A percentile compares a stretch with the other conserved stretches of the same genome.
Evolutionary conservation across 1,140 invertebrate genomes (phyloP).

Genomic region (Leguminivora glycinivorella): DNA sequence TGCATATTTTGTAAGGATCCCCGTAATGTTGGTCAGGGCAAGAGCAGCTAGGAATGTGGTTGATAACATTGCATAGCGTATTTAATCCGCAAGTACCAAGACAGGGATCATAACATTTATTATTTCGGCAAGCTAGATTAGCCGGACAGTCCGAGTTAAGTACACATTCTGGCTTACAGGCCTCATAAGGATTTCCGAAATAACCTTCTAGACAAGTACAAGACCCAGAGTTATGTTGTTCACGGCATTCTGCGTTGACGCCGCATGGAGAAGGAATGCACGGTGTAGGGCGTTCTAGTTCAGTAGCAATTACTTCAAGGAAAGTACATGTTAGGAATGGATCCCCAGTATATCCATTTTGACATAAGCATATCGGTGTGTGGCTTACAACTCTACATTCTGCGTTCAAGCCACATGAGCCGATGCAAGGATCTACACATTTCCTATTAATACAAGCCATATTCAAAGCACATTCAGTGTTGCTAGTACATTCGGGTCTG

Average conservation of each 20-base stretch:
- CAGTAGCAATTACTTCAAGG: slow-evolving; percentile 63
- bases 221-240: slow-evolving; percentile 81
- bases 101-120: slow-evolving; percentile 82
- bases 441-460: slow-evolving; percentile 84
- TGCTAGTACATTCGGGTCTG: slow-evolving; percentile 84
- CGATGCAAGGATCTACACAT: slow-evolving; percentile 85
- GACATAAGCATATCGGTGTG: slow-evolving; percentile 82
- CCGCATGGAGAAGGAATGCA: slow-evolving; percentile 88
- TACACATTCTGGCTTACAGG: slow-evolving; percentile 81
- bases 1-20: slow-evolving; percentile 84
- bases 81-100: slow-evolving; percentile 83
- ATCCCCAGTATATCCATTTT: slow-evolving; percentile 83
- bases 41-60: slow-evolving; percentile 85
- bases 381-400: slow-evolving; percentile 82
- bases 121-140: slow-evolving; percentile 78
- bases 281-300: slow-evolving; percentile 79
- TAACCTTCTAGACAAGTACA: slow-evolving; percentile 87
- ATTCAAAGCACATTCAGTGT: slow-evolving; percentile 82
- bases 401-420: slow-evolving; percentile 83
- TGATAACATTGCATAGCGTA: slow-evolving; percentile 83
- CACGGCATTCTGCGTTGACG: slow-evolving; percentile 84
- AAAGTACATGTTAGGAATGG: slow-evolving; percentile 81
- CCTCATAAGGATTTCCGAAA: slow-evolving; percentile 88
- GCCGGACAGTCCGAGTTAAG: slow-evolving; percentile 80
- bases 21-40: slow-evolving; percentile 88